Conservation (phyloP, 1,140 invertebrate genomes). For the Aricia agestis region DNA sequence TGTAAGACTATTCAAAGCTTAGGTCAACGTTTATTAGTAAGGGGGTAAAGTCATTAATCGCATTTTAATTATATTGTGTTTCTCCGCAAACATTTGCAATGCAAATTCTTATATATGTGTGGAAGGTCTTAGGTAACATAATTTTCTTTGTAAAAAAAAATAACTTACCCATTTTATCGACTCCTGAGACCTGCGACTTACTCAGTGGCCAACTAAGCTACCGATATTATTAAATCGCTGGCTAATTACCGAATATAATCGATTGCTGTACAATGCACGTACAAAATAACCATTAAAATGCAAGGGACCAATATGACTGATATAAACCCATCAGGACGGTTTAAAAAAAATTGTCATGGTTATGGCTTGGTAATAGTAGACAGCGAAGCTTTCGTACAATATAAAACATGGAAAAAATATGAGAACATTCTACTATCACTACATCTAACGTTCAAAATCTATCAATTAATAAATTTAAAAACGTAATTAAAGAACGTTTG, state of each 20-base stretch:
- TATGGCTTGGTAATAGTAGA: too few relatives aligned
- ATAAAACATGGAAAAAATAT: too few relatives aligned
- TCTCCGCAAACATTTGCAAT: too few relatives aligned
- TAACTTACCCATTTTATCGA: not conserved
- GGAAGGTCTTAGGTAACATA: not conserved
- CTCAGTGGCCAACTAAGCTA: not conserved
- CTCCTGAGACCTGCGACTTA: not conserved
- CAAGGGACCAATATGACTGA: not conserved
- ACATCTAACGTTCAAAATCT: too few relatives aligned
- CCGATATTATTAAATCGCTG: not conserved
- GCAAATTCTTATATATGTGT: not conserved
- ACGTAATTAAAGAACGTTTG: too few relatives aligned
- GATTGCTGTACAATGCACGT: not conserved
- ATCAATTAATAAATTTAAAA: too few relatives aligned
- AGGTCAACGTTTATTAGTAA: too few relatives aligned
- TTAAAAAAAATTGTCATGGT: not conserved
- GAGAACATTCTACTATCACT: too few relatives aligned
- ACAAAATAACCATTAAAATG: not conserved
- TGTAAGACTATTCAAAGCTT: too few relatives aligned
- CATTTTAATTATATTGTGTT: too few relatives aligned
- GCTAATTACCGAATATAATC: slow-evolving; percentile 1
- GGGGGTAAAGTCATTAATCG: too few relatives aligned
- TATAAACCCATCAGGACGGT: not conserved
- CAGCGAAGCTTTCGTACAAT: too few relatives aligned
- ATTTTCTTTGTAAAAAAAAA: not conserved